Evolutionary conservation across 2,888 invertebrate genomes (phyloP), one percentile per base, ranked within the genome.

Genomic region (Hoplodrina ambigua): DNA sequence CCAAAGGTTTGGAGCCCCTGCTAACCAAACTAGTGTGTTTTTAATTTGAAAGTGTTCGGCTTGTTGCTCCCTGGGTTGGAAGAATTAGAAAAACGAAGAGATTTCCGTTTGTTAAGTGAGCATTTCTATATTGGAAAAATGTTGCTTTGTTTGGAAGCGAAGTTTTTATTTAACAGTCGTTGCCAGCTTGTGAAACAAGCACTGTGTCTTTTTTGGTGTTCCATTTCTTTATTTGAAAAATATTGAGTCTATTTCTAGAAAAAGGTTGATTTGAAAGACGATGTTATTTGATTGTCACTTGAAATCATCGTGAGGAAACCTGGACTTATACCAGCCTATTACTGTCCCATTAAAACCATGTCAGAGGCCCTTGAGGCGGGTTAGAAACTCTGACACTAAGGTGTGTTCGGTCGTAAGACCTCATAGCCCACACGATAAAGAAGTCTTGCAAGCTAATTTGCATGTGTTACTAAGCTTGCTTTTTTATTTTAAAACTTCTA

Each of bases 11-110:
- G 25, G 44, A 65, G 50, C 63, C 41, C 44, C 60, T 69, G 65
- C 54, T 63, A 69, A 72, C 64, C 66, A 72, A 72, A 74, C 73
- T 69, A 80, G 73, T 70, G 55, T 72, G 67, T 77, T 81, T 78
- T 72, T 75, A 72, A 70, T 72, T 75, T 68, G 37, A 30, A 58
- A 70, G 46, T 44, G 50, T 68, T 49, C 46, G 58, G 72, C 54
- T 75, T 72, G 59, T 68, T 78, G 67, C 67, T 57, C 17, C 44
- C 41, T 62, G 49, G 52, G 30, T 44, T 11, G 54, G 49, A 77
- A 70, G 64, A 79, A 72, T 69, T 68, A 62, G 64, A 72, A 81
- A 65, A 79, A 66, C 53, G 67, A 78, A 70, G 30, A 69, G 67
- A 60, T 76, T 73, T 30, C 37, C 41, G 54, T 60, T 70, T 60